Conservation (phyloP, 2,888 invertebrate genomes). For the Luperina nickerlii region DNA sequence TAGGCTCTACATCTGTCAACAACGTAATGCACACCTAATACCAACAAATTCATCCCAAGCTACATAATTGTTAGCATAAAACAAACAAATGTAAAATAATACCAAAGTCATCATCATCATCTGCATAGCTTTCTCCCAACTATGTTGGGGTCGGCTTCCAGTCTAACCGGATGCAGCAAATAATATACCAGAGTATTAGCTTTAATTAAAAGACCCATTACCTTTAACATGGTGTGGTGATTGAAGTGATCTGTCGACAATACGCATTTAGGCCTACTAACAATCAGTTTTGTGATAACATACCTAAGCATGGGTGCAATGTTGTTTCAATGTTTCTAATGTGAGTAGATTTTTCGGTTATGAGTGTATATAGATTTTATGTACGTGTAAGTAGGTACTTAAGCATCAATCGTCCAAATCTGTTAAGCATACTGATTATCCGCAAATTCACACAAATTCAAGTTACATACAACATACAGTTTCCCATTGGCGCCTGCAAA, state of each 20-base stretch:
- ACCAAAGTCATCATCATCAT: neutral
- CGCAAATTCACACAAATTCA: neutral
- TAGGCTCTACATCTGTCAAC: constrained; percentile 40
- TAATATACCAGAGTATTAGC: neutral
- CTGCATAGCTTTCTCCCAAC: no score
- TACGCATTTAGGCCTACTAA: constrained; percentile 7
- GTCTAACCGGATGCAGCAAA: neutral
- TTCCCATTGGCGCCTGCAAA: constrained; percentile 23
- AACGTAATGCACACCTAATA: constrained; percentile 47
- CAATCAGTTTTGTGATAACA: constrained; percentile 1
- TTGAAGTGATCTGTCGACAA: constrained; percentile 15
- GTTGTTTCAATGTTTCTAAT: neutral
- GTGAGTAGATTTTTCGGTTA: neutral
- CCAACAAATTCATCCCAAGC: constrained; percentile 31
- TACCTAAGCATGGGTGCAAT: constrained; percentile 3
- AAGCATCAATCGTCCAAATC: constrained; percentile 21
- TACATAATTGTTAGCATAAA: constrained; percentile 15
- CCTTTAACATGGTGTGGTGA: constrained; percentile 13
- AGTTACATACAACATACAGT: constrained; percentile 14
- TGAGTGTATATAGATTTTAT: constrained; percentile 2
- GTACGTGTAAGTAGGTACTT: constrained; percentile 9
- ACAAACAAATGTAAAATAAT: constrained; percentile 10
- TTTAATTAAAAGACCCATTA: constrained; percentile 16
- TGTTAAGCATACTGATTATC: constrained; percentile 3
- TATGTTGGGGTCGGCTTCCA: no score